Base-by-base conservation (phyloP, 2,113 vertebrate species). In the Carollia perspicillata region DNA sequence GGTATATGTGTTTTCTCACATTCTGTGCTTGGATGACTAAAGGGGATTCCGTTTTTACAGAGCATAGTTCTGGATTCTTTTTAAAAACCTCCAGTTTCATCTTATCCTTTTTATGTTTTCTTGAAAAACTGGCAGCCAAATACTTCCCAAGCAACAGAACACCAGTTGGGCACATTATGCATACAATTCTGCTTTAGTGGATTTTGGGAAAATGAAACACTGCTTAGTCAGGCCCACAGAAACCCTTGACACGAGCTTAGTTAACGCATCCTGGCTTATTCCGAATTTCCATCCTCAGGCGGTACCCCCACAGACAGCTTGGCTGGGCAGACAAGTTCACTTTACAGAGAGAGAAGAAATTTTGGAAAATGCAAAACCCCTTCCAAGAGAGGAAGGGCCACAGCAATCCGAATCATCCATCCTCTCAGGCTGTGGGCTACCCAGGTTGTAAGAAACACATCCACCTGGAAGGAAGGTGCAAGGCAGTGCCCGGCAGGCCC, bases 131-230 rank as follows among this genome's bases (percentile, higher is more conserved):
- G 88, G 75, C 90, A 95, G 98, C 49, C 92, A 92, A 97, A 96
- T 97, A 74, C 97, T 98, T 98, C 97, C 97, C 97, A 96, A 95
- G 96, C 65, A 58, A 96, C 81, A 95, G 96, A 97, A 97, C 95
- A 93, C 69, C 79, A 28, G 95, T 93, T 93, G 78, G 84, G 1
- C 0, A 93, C 97, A 94, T 26, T 65, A 95, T 0, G 3, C 85
- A 81, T 66, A 89, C 88, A 96, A 0, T 37, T 77, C 72, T 37
- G 79, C 87, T 97, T 95, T 55, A 93, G 96, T 13, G 0, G 75
- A 77, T 72, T 93, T 87, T 91, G 95, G 97, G 98, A 98, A 98
- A 97, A 85, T 0, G 0, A 97, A 69, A 20, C 40, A 40, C 42
- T 49, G 77, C 88, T 65, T 58, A 35, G 68, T 63, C 53, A 93